Evolutionary conservation across 1,140 invertebrate genomes (phyloP), one percentile per base, ranked within the genome.

Genomic region (Zaprionus africanus): DNA sequence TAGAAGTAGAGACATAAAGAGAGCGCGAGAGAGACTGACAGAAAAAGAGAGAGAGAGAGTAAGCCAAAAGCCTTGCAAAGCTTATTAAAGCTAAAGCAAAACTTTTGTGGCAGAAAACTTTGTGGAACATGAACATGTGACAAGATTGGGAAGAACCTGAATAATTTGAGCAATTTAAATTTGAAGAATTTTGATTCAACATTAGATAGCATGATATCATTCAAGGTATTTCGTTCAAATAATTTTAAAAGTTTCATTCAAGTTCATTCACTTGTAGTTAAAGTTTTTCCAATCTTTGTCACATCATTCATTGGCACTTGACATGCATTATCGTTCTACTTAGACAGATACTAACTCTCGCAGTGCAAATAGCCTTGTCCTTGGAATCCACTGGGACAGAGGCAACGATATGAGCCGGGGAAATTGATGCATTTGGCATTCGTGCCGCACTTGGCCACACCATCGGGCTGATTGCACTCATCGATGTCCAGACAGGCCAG

Each of bases 351-450:
- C 95, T 97, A 95, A 97, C 97, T 97, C 96, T 97, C 95, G 93
- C 97, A 98, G 67, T 96, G 94, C 38, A 95, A 95, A 92, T 97
- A 98, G 36, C 97, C 97, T 93, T 98, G 97, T 66, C 97, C 97
- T 92, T 96, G 96, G 90, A 96, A 98, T 41, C 96, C 97, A 26
- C 95, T 93, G 5, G 97, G 97, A 92, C 98, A 99, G 82, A 97
- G 96, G 88, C 97, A 98, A 92, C 98, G 97, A 92, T 98, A 99
- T 83, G 97, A 97, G 54, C 98, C 98, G 1, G 97, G 97, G 60
- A 98, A 93, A 93, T 99, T 99, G 93, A 97, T 98, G 92, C 98
- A 98, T 68, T 98, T 95, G 15, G 97, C 97, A 90, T 98, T 97
- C 12, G 96, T 93, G n/a, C 97, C 97, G 92, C 97, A 98, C 51